phyloP scores from a whole-genome alignment of 2,797 vertebrate genomes.

The Taenioides sp. region DNA sequence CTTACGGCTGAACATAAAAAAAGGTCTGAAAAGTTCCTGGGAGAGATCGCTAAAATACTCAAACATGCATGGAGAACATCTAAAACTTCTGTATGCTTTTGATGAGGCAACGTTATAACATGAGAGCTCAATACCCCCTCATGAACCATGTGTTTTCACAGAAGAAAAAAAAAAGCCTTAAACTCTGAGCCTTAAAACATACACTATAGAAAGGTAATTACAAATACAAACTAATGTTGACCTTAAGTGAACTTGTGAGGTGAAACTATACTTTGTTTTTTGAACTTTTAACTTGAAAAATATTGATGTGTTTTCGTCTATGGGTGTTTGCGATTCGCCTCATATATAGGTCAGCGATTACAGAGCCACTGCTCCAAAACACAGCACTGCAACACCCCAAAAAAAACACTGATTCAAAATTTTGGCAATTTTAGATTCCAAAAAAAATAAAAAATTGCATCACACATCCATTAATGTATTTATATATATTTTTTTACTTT shows the following conservation, averaged over 20 bases:
- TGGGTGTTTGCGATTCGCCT: conserved; percentile 12
- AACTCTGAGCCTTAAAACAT: no score
- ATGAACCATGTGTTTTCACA: no score
- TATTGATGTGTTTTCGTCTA: conserved; percentile 19
- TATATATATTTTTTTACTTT: not conserved
- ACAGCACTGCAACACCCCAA: conserved; percentile 44
- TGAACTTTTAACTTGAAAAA: not conserved
- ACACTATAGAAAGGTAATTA: no score
- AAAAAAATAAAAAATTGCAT: not conserved
- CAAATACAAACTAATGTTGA: not conserved
- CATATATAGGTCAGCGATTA: conserved; percentile 7
- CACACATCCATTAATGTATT: not conserved
- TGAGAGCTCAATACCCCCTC: no score
- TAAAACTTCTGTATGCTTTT: no score
- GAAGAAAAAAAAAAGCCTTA: no score
- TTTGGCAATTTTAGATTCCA: not conserved
- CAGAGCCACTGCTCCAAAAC: conserved; percentile 40
- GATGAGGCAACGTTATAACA: no score
- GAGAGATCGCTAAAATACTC: no score
- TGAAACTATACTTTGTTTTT: not conserved
- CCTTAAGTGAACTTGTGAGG: not conserved
- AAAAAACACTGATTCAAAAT: not conserved
- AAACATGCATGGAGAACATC: no score
- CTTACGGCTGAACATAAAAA: no score
- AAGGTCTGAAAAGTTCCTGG: no score